Conservation (phyloP, 2,888 invertebrate species). For the Vesta saturnalis region DNA sequence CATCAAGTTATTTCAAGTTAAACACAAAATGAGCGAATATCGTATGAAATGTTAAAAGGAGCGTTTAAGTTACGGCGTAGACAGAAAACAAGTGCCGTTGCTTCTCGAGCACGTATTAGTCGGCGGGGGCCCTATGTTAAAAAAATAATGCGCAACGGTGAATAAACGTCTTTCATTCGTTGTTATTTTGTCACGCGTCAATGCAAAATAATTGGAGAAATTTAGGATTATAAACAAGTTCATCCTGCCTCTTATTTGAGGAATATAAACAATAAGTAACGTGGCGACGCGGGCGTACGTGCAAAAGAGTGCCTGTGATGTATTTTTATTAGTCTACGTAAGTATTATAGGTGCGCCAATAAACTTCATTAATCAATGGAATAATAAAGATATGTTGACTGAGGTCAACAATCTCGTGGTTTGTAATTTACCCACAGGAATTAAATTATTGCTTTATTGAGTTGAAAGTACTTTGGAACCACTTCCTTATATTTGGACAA, state of each 20-base stretch:
- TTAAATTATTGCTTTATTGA: too few species aligned
- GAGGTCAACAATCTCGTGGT: conserved; percentile 14
- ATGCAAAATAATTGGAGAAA: conserved; percentile 16
- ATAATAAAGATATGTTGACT: background rate
- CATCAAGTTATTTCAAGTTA: background rate
- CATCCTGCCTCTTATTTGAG: conserved; percentile 1
- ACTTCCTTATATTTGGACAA: too few species aligned
- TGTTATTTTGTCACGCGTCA: conserved; percentile 19
- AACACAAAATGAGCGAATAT: conserved; percentile 11
- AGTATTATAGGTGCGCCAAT: background rate
- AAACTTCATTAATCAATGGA: background rate
- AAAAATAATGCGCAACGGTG: conserved; percentile 30
- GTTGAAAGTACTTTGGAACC: too few species aligned
- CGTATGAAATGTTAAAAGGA: conserved; percentile 9
- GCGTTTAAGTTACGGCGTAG: conserved; percentile 2
- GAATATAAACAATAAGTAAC: conserved; percentile 3
- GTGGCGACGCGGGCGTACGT: conserved; percentile 21
- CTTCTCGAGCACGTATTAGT: background rate
- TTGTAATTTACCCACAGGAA: background rate
- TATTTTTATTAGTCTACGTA: background rate
- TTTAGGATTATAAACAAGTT: conserved; percentile 15
- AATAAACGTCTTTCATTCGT: conserved; percentile 13
- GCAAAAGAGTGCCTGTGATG: background rate
- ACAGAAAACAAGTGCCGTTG: conserved; percentile 2
- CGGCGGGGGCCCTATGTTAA: conserved; percentile 15